These are phyloP conservation scores for Halisarca cf. caerulea DNA, from an alignment of 37 sponge, comb jelly and placozoan genomes.

Conservation along the genomic window DNA sequence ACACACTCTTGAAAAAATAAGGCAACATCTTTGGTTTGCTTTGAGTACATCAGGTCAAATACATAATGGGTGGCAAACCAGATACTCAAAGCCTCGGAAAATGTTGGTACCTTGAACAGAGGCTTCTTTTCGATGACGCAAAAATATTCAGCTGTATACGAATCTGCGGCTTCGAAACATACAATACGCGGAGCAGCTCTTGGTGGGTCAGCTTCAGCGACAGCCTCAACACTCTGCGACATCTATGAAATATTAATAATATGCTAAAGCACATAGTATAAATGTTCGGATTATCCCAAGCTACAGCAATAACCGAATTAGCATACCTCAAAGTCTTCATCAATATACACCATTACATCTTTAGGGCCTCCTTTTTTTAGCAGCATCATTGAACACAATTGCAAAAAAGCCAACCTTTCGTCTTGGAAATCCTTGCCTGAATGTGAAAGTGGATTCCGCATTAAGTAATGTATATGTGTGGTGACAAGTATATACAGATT, in stretches of 20 bases:
- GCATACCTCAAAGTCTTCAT: not conserved
- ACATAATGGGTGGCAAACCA: not conserved
- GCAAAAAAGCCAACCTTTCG: not conserved
- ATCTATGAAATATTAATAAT: not conserved
- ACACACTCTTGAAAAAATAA: conserved; percentile 7
- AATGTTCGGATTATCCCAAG: too few species aligned
- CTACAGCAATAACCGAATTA: too few species aligned
- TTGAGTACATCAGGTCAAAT: not conserved
- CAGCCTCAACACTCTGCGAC: not conserved
- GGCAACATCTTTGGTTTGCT: not conserved
- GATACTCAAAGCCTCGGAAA: not conserved
- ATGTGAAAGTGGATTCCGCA: not conserved
- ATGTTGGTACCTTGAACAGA: not conserved
- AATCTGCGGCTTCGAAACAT: not conserved
- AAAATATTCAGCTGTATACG: not conserved
- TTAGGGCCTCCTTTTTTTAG: not conserved
- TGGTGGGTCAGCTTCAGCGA: not conserved
- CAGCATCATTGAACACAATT: not conserved
- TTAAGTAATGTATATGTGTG: too few species aligned
- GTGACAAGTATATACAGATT: too few species aligned
- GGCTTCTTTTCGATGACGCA: not conserved
- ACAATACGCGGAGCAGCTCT: conserved; percentile 11
- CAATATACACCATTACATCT: too few species aligned
- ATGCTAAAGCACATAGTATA: too few species aligned
- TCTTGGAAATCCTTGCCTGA: not conserved